Base-by-base conservation (phyloP, 2,888 invertebrate species). In the Celastrina argiolus region DNA sequence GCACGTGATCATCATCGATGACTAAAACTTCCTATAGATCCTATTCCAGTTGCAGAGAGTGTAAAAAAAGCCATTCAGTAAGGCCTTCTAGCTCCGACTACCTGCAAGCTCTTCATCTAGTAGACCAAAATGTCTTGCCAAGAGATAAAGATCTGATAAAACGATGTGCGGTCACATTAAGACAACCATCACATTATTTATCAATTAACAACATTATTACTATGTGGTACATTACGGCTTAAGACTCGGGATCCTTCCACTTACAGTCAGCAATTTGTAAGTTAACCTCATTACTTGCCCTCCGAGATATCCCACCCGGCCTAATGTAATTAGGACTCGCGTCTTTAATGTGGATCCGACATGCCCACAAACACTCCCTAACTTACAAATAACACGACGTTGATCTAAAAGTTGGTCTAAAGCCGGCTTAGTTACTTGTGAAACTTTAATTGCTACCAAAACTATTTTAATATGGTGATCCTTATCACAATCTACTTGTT, bases 391-490 rank as follows among this genome's bases (percentile, higher is more conserved):
- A 58, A 61, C 61, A 36, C 39, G 39, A 36, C 61, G 61, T 39
- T 61, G 36, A 61, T 59, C 61, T 39, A 39, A 61, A 61, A 61
- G 39, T 61, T 61, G 26, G 39, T 61, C 61, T 22, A 61, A 61
- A 22, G 6, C 16, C 36, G 61, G 61, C 36, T 61, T 39, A 61
- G 61, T 39, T 39, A 61, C 39, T 61, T 61, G 61, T 36, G 36
- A 39, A 59, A 61, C 61, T 61, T 61, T 61, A 61, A 61, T 61
- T 61, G 61, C 39, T 61, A 36, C 61, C 39, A 36, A 36, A 61
- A 61, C 61, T 61, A 61, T 61, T 61, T 61, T 61, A 61, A 61
- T 61, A 61, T 61, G 61, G 39, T 14, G 39, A 61, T 61, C 61
- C 61, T 61, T 61, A 39, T 26, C 61, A 39, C 18, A 18, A 61